Evolutionary conservation across 2,888 invertebrate species (phyloP), one percentile per base, ranked within the genome.

Genomic region (Drosophila niveifrons): DNA sequence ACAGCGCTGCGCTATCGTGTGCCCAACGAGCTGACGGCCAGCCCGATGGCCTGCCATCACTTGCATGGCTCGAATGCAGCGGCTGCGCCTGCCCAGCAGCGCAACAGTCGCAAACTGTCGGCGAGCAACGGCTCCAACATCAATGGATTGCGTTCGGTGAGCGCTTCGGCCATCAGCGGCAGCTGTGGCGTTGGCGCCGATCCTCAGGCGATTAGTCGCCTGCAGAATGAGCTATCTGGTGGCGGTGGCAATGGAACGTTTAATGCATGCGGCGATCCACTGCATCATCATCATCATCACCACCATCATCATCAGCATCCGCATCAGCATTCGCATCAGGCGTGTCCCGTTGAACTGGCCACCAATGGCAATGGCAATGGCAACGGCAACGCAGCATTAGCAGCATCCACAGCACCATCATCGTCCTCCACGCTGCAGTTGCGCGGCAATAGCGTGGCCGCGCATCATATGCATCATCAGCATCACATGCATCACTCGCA

Each of bases 1-100:
- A 94, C 94, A 58, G 92, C 94, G 53, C 92, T 95, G 81, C 94
- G 94, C 61, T 91, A 92, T 77, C 90, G 91, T 79, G 91, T 91
- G 87, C 91, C 92, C 56, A 72, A 43, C 4, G 82, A 84, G 52
- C 82, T 91, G 75, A 89, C 89, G 59, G 82, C 86, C 63, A 87
- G 80, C 53, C 44, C 90, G 6, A 66, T 74, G 2, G 58, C 72
- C 44, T 81, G 83, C 7, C 66, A 83, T n/a, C 82, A 82, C 67
- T 36, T 87, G 62, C 84, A 85, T n/a, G 81, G 78, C 87, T 69
- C n/a, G 2, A 13, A 8, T 47, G 80, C 66, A 59, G 85, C 62
- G 72, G 75, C 72, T 75, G 79, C 48, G 63, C 62, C 44, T 48
- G 76, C 75, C 77, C 87, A 85, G 63, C 90, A 90, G 56, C 91